These are phyloP conservation scores for Crenuchus spilurus DNA, from an alignment of 2,797 vertebrate genomes.

Conservation along the genomic window DNA sequence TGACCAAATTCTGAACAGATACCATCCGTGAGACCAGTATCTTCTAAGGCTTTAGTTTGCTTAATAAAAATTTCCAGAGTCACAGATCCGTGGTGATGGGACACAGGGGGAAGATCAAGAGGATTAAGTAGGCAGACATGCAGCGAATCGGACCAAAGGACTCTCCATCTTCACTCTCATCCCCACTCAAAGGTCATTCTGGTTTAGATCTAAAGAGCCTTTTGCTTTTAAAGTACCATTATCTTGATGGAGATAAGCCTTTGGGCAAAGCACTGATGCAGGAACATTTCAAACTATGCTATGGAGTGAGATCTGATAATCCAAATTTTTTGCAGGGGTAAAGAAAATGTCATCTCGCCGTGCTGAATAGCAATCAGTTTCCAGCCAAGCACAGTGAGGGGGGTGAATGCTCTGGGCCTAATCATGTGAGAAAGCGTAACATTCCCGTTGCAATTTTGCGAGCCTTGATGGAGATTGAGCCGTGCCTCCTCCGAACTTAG, in stretches of 20 bases:
- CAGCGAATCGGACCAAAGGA: conserved; percentile 35
- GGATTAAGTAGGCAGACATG: conserved; percentile 39
- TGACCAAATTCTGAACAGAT: conserved; percentile 36
- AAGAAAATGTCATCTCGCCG: conserved; percentile 50
- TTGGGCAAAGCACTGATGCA: conserved; percentile 45
- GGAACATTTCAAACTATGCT: conserved; percentile 44
- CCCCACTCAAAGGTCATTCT: conserved; percentile 42
- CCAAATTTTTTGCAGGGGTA: conserved; percentile 33
- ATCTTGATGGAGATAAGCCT: conserved; percentile 51
- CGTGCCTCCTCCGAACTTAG: conserved; percentile 32
- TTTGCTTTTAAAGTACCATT: conserved; percentile 44
- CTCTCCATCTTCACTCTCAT: conserved; percentile 36
- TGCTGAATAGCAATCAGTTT: conserved; percentile 40
- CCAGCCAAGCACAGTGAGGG: not conserved
- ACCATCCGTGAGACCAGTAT: conserved; percentile 34
- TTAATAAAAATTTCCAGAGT: conserved; percentile 28
- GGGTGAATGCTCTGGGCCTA: not conserved
- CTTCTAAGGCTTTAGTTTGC: conserved; percentile 19
- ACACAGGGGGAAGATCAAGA: conserved; percentile 16
- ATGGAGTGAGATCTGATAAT: conserved; percentile 50
- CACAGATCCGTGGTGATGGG: conserved; percentile 12
- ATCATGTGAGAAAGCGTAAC: conserved; percentile 40
- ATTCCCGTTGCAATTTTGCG: conserved; percentile 20
- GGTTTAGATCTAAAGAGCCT: conserved; percentile 43
- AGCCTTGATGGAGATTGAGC: conserved; percentile 30